Conservation (phyloP, 1,140 invertebrate genomes). For the Magallana angulata region DNA sequence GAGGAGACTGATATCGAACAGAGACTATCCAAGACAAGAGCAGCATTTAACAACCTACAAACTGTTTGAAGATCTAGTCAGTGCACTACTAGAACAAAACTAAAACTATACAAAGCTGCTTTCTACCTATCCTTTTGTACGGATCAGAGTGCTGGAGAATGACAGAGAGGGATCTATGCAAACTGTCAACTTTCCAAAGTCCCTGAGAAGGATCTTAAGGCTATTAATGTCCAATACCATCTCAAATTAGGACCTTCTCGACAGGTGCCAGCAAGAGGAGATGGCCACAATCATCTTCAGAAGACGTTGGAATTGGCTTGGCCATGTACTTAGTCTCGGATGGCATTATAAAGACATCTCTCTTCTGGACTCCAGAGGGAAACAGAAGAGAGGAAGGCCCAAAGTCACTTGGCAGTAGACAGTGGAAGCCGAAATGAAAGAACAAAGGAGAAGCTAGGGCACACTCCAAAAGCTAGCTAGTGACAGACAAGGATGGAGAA, state of each 20-base stretch:
- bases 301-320: no score
- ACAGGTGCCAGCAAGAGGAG: background rate
- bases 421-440: no score
- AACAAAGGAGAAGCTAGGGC: no score
- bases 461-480: no score
- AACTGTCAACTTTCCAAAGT: constrained; percentile 42
- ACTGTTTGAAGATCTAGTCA: constrained; percentile 28
- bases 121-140: constrained; percentile 37
- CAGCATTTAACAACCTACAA: constrained; percentile 13
- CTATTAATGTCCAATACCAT: constrained; percentile 4
- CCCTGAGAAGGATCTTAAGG: constrained; percentile 11
- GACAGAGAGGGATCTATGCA: background rate
- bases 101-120: constrained; percentile 12
- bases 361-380: no score
- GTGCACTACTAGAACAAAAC: constrained; percentile 35
- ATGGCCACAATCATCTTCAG: no score
- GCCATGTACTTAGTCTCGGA: no score
- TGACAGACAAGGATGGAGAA: no score
- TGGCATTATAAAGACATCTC: no score
- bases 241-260: constrained; percentile 36
- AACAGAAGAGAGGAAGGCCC: no score
- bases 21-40: constrained; percentile 22
- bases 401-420: no score
- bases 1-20: constrained; percentile 38
- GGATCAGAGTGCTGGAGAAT: constrained; percentile 35